Evolutionary conservation across 2,113 vertebrate species (phyloP).

Genomic region (human (Homo sapiens)): DNA sequence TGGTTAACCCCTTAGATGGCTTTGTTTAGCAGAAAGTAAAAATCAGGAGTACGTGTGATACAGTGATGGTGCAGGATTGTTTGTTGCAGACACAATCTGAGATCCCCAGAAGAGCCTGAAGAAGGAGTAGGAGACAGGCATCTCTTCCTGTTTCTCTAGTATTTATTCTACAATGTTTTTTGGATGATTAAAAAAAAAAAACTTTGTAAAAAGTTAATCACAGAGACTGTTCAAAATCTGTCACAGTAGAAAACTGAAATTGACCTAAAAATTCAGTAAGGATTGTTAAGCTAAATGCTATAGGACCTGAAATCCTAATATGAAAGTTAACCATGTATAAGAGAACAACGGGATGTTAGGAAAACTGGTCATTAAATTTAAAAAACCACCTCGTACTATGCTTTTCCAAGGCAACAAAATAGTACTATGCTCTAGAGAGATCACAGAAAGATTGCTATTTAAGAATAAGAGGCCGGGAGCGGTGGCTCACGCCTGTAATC

Average conservation of each 20-base stretch:
- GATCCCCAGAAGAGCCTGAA: not conserved
- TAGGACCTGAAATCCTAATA: constrained; percentile 10
- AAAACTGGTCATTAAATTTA: constrained; percentile 31
- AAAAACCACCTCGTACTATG: not conserved
- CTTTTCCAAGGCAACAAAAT: constrained; percentile 24
- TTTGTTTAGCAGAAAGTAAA: constrained; percentile 33
- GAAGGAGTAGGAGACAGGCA: not conserved
- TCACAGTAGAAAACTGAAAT: constrained; percentile 26
- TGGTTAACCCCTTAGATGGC: not conserved
- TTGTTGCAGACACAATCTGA: not conserved
- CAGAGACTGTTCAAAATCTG: constrained; percentile 50
- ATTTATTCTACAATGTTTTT: not conserved
- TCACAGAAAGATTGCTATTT: constrained; percentile 14
- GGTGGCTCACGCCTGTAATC: no score
- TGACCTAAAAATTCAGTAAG: constrained; percentile 29
- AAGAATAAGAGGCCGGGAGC: not conserved
- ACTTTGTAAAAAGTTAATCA: constrained; percentile 37
- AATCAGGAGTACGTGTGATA: not conserved
- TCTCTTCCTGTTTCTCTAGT: not conserved
- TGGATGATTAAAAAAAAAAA: not conserved
- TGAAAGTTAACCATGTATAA: constrained; percentile 19
- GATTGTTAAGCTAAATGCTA: constrained; percentile 22
- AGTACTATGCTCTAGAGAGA: not conserved
- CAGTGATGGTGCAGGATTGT: not conserved
- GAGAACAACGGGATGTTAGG: not conserved